A percentile compares a stretch with the other conserved stretches of the same genome.
Conservation (phyloP, 2,797 vertebrate genomes). For the Spheniscus humboldti region DNA sequence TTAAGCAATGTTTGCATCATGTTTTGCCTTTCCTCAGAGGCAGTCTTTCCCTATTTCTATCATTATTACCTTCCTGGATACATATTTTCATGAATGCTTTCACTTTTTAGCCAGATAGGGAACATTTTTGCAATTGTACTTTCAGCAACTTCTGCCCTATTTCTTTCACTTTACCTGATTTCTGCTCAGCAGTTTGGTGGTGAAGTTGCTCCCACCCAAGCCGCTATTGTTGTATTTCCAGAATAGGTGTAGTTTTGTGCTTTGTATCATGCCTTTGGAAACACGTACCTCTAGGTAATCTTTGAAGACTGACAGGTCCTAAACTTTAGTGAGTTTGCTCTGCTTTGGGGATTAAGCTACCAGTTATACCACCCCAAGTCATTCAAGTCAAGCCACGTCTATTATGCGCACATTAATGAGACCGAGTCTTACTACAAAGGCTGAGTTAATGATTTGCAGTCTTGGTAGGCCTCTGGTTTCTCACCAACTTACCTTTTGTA, state of each 20-base stretch:
- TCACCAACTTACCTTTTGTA: background rate
- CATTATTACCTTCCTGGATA: background rate
- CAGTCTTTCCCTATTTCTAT: background rate
- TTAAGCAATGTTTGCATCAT: background rate
- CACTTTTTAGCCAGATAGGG: background rate
- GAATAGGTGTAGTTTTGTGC: background rate
- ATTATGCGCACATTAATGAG: rapidly evolving
- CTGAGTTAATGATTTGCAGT: background rate
- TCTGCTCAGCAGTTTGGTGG: background rate
- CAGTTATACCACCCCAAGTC: background rate
- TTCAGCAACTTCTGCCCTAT: background rate
- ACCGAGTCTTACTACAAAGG: background rate
- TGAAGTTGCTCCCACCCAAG: background rate
- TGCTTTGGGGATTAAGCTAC: background rate
- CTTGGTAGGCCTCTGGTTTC: background rate
- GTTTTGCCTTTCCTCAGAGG: background rate
- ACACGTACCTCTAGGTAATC: background rate
- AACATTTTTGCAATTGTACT: background rate
- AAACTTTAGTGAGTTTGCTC: background rate
- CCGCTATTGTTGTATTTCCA: background rate
- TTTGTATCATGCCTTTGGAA: background rate
- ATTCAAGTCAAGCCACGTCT: background rate
- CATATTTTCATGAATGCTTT: background rate
- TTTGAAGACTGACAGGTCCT: background rate
- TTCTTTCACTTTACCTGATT: background rate